Base-by-base conservation (phyloP, 2,113 vertebrate genomes). In the Menura novaehollandiae region DNA sequence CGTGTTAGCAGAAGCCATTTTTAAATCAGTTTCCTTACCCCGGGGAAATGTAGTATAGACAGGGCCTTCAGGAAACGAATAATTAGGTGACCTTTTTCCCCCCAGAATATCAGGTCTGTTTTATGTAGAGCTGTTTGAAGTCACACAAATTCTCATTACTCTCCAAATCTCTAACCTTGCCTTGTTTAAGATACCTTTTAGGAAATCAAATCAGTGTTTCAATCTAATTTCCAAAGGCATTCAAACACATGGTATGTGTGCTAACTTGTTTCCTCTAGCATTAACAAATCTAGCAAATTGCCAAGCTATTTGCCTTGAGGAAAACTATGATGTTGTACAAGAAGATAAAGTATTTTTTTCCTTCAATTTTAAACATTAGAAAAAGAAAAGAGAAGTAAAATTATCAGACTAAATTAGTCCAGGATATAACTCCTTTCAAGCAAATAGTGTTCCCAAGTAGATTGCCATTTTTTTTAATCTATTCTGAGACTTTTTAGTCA, bases 251-350 rank as follows among this genome's bases (percentile, higher is more conserved):
- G 95, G 96, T 95, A 97, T 97, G 92, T 98, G 94, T 89, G 58
- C 95, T 95, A 94, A 97, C 97, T 98, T 98, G 97, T 97, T 98
- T 97, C 86, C 95, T 97, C 97, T 95, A 98, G 95, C 97, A 95
- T 97, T 97, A 96, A 97, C 96, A 98, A 94, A 95, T 96, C 90
- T 79, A 95, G 93, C 86, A 98, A 98, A 98, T 97, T 95, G 90
- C 96, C 90, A 95, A 78, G 91, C 95, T 98, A 93, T 95, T 82
- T 81, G 96, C 95, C 95, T 97, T 95, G 85, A 68, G 85, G 97
- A 98, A 97, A 91, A 56, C 95, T 82, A 58, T 95, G 97, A 93
- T 97, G 92, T 91, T 95, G 79, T 95, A 97, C 76, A 76, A 92
- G 89, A 96, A 97, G 96, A 96, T 95, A 92, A 94, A 96, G 52